Conservation (phyloP, 2,113 vertebrate genomes). For the Salvator merianae region DNA sequence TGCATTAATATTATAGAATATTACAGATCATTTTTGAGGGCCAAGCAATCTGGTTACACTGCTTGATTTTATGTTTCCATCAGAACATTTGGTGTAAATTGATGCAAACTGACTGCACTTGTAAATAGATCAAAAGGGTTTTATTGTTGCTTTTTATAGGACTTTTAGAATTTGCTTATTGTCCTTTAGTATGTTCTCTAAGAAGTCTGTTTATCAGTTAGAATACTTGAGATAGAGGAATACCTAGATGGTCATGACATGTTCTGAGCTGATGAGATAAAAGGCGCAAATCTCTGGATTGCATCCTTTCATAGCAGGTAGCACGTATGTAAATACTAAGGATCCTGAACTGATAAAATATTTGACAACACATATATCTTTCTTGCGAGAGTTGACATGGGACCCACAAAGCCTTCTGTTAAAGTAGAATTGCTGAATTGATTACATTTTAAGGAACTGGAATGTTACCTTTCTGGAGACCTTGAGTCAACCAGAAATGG, state of each 20-base stretch:
- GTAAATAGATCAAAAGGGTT: background rate
- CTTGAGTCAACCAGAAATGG: slow-evolving; percentile 45
- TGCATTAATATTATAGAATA: background rate
- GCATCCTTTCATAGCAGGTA: slow-evolving; percentile 24
- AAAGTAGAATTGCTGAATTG: slow-evolving; percentile 30
- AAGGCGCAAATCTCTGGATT: background rate
- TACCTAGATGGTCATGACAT: background rate
- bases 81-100: background rate
- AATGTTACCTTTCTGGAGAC: slow-evolving; percentile 33
- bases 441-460: slow-evolving; percentile 45
- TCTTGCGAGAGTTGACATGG: slow-evolving; percentile 34
- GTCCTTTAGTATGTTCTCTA: background rate
- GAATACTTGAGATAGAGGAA: background rate
- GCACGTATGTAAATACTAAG: slow-evolving; percentile 43
- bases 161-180: background rate
- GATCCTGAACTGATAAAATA: slow-evolving; percentile 38
- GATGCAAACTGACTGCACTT: background rate
- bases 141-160: background rate
- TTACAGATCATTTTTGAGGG: background rate
- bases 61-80: background rate
- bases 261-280: background rate
- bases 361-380: slow-evolving; percentile 40
- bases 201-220: background rate
- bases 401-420: slow-evolving; percentile 15
- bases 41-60: background rate